Base-by-base conservation (phyloP, 1,140 invertebrate genomes). In the Ceratina japonica region DNA sequence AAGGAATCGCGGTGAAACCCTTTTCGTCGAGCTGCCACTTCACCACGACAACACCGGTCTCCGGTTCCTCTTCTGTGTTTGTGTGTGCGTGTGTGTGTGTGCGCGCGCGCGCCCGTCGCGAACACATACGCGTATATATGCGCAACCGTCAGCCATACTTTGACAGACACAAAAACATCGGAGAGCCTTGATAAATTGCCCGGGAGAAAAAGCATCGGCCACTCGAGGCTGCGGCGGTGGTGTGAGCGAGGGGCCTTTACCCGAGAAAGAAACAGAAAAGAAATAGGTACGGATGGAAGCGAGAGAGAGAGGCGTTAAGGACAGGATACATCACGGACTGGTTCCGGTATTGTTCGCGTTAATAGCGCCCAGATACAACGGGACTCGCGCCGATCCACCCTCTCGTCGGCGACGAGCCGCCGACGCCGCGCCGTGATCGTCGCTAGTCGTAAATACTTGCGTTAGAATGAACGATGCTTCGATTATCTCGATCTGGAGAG, bases 401-500 rank as follows among this genome's bases (percentile, higher is more conserved):
- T 75, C 65, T 24, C 54, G 27, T 31, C 4, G 27, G 2, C 2
- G 27, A 31, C 27, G 27, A n/a, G n/a, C n/a, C n/a, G n/a, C n/a
- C n/a, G n/a, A n/a, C 27, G 27, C 27, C 22, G 37, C 18, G 1
- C 37, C 37, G 37, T 44, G 2, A 44, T 56, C 54, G 54, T n/a
- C 54, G 54, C 13, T 16, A 44, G 37, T 18, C 27, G 68, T 75
- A 84, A 75, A 84, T 81, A 84, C 71, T 82, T 81, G 73, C 79
- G 79, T 85, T 84, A 82, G 75, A 84, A 84, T 85, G 75, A 85
- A 73, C 85, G 85, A 88, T 83, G 82, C 78, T 85, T 86, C 89
- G 91, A 92, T 92, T 92, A 92, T 92, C 90, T 90, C 83, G 90
- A 92, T 92, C 91, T 92, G 89, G 88, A 89, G 86, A 91, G 75